Percentiles rank a stretch among this genome's conserved stretches.
These are phyloP conservation scores for Epinephelus moara DNA, from an alignment of 2,113 vertebrate species.

Conservation along the genomic window DNA sequence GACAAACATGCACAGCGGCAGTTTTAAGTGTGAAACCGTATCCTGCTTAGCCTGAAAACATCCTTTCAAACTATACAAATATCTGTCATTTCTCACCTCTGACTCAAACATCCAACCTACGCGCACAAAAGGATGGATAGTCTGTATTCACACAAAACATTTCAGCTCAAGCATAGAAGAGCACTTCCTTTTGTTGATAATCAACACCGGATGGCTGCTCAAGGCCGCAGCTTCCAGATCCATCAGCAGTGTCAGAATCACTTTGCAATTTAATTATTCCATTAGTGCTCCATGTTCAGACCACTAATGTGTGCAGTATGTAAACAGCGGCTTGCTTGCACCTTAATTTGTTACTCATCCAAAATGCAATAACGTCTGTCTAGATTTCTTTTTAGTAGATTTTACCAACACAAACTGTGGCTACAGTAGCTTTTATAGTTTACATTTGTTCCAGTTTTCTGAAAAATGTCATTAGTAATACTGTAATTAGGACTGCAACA, in stretches of 20 bases:
- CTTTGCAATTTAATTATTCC: background rate
- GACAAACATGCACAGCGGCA: background rate
- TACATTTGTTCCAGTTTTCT: no score
- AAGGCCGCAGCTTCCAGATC: background rate
- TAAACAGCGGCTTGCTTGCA: background rate
- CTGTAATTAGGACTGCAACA: no score
- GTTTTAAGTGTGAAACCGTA: no score
- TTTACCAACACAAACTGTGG: background rate
- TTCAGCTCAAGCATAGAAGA: background rate
- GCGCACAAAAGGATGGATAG: background rate
- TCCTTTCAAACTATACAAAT: background rate
- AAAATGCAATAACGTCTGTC: background rate
- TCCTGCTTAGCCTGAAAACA: background rate
- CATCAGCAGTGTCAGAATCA: background rate
- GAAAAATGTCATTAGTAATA: no score
- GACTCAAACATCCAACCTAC: background rate
- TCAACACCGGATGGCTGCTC: background rate
- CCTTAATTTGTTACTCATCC: background rate
- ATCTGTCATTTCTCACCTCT: background rate
- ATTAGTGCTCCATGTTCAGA: slow-evolving; percentile 6
- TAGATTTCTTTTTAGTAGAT: background rate
- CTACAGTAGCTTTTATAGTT: background rate
- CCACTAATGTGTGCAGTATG: background rate
- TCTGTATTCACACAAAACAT: background rate
- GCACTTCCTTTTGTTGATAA: background rate